These are phyloP conservation scores for Cydia fagiglandana DNA, from an alignment of 1,140 invertebrate genomes.

Conservation along the genomic window DNA sequence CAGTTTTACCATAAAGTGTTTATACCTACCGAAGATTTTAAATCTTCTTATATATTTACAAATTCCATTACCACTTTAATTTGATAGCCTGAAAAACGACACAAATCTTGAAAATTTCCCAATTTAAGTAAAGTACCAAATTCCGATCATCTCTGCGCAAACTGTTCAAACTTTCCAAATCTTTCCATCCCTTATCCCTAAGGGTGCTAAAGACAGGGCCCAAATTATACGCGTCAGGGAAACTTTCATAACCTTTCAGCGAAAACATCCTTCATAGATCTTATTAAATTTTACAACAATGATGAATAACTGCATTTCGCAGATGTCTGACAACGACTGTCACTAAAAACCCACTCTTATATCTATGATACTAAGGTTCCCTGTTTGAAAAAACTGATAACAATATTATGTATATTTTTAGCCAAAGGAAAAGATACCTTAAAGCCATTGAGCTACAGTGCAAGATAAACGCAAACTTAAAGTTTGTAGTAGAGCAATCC, in stretches of 20 bases:
- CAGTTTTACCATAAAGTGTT: too few species aligned
- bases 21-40: too few species aligned
- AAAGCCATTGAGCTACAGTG: not conserved
- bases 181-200: not conserved
- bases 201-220: constrained; percentile 21
- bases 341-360: constrained; percentile 20
- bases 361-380: not conserved
- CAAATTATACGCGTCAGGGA: constrained; percentile 26
- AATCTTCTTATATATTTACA: not conserved
- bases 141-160: not conserved
- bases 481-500: not conserved
- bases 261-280: constrained; percentile 56
- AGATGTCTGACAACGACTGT: constrained; percentile 39
- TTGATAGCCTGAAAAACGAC: not conserved
- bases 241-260: constrained; percentile 44
- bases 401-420: constrained; percentile 15
- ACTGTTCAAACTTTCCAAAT: constrained; percentile 25
- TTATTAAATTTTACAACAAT: constrained; percentile 65
- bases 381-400: not conserved
- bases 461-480: not conserved
- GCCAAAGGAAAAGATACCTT: constrained; percentile 34
- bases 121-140: not conserved
- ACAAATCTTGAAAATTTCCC: not conserved
- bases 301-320: constrained; percentile 56
- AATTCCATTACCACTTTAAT: not conserved